These are phyloP conservation scores for Amphipyra berbera DNA, from an alignment of 2,888 invertebrate species.

Conservation along the genomic window DNA sequence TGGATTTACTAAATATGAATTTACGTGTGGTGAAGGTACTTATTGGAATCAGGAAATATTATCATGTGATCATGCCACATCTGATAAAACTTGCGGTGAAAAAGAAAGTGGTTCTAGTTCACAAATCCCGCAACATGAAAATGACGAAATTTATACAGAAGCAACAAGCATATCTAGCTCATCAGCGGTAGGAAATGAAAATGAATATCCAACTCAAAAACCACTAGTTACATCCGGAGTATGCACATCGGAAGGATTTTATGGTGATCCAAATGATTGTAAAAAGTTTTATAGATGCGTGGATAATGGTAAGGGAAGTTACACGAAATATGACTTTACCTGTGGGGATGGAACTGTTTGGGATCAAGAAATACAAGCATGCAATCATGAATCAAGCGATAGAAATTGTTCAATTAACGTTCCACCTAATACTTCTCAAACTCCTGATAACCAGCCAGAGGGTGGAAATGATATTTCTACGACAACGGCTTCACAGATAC, in stretches of 20 bases:
- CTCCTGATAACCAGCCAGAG: conserved; percentile 20
- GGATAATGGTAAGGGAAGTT: conserved; percentile 88
- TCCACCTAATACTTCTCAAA: conserved; percentile 8
- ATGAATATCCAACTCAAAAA: conserved; percentile 46
- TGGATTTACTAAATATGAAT: conserved; percentile 91
- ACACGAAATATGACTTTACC: conserved; percentile 91
- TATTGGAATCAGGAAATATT: conserved; percentile 93
- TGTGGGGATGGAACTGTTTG: conserved; percentile 93
- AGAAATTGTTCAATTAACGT: conserved; percentile 51
- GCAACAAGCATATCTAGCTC: conserved; percentile 48
- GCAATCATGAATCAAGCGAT: conserved; percentile 83
- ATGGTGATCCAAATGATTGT: conserved; percentile 91
- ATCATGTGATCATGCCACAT: conserved; percentile 91
- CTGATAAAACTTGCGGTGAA: conserved; percentile 42
- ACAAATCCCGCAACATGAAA: conserved; percentile 40
- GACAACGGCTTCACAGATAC: conserved; percentile 42
- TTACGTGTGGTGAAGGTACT: conserved; percentile 93
- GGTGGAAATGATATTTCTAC: conserved; percentile 14
- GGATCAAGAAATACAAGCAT: conserved; percentile 89
- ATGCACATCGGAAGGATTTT: conserved; percentile 92
- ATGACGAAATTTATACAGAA: conserved; percentile 53
- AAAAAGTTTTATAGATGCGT: conserved; percentile 94
- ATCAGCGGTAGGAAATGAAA: conserved; percentile 31
- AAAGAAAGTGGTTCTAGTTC: conserved; percentile 47
- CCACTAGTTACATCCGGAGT: conserved; percentile 43